phyloP scores from a whole-genome alignment of 2,888 invertebrate genomes.

The Drosophila suboccidentalis region DNA sequence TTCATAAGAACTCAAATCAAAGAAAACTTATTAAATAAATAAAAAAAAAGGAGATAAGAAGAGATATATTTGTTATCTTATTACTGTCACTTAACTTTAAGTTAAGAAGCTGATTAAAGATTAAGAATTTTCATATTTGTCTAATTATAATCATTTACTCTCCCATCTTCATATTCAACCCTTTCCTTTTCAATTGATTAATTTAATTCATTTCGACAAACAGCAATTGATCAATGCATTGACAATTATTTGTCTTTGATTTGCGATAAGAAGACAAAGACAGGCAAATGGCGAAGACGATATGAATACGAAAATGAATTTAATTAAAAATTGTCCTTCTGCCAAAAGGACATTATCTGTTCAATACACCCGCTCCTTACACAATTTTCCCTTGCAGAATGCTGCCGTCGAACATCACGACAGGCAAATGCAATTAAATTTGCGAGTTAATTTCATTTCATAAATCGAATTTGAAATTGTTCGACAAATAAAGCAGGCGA shows the following conservation, averaged over 20 bases:
- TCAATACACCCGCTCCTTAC: neutral
- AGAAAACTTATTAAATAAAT: too few species aligned
- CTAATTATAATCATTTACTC: neutral
- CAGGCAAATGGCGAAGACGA: slow-evolving; percentile 21
- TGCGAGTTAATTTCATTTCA: slow-evolving; percentile 65
- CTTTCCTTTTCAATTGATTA: slow-evolving; percentile 24
- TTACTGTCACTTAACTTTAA: too few species aligned
- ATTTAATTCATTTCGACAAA: slow-evolving; percentile 6
- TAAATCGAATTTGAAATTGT: slow-evolving; percentile 58
- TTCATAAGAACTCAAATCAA: too few species aligned
- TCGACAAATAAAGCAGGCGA: slow-evolving; percentile 37
- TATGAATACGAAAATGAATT: slow-evolving; percentile 60
- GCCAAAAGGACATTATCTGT: slow-evolving; percentile 22
- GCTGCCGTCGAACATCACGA: slow-evolving; percentile 8
- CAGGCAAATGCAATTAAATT: slow-evolving; percentile 59
- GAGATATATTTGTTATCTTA: too few species aligned
- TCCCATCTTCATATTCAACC: neutral
- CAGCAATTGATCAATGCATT: slow-evolving; percentile 11
- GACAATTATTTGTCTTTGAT: slow-evolving; percentile 51
- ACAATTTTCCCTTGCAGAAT: neutral
- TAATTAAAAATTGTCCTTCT: slow-evolving; percentile 70
- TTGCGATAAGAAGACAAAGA: slow-evolving; percentile 43
- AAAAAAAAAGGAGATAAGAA: too few species aligned
- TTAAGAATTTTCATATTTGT: too few species aligned
- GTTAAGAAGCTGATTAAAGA: too few species aligned